These are phyloP conservation scores for Drosophila parthenogenetica DNA, from an alignment of 2,888 invertebrate genomes.

Conservation along the genomic window DNA sequence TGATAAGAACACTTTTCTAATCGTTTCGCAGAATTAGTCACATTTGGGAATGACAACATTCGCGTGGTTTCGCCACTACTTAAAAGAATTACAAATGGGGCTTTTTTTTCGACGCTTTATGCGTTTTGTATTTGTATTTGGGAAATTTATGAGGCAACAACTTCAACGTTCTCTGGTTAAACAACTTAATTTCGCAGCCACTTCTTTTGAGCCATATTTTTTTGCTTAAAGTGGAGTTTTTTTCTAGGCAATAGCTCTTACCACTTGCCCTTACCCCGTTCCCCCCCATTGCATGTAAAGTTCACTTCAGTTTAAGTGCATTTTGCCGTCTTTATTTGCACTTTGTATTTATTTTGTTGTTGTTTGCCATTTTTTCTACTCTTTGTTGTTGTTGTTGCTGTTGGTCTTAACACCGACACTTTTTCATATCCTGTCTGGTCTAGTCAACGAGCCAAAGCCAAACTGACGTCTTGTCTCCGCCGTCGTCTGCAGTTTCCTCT, in stretches of 20 bases:
- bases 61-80: slow-evolving; percentile 11
- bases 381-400: slow-evolving; percentile 44
- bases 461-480: slow-evolving; percentile 66
- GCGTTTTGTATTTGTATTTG: slow-evolving; percentile 10
- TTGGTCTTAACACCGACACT: slow-evolving; percentile 73
- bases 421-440: slow-evolving; percentile 79
- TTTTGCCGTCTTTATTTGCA: slow-evolving; percentile 76
- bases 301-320: slow-evolving; percentile 81
- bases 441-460: slow-evolving; percentile 57
- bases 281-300: slow-evolving; percentile 52
- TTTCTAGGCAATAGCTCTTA: slow-evolving; percentile 39
- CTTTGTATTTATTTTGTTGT: slow-evolving; percentile 67
- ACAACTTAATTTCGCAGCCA: slow-evolving; percentile 62
- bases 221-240: slow-evolving; percentile 9
- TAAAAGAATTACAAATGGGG: slow-evolving; percentile 5
- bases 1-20: slow-evolving; percentile 28
- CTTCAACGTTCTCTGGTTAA: slow-evolving; percentile 37
- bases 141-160: slow-evolving; percentile 36
- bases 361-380: slow-evolving; percentile 41
- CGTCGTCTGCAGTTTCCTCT: slow-evolving; percentile 4
- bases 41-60: slow-evolving; percentile 16
- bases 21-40: slow-evolving; percentile 24
- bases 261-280: slow-evolving; percentile 1
- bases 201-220: slow-evolving; percentile 45
- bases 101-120: neutral